Base-by-base conservation (phyloP, 2,888 invertebrate species). In the Stenichneumon culpator region DNA sequence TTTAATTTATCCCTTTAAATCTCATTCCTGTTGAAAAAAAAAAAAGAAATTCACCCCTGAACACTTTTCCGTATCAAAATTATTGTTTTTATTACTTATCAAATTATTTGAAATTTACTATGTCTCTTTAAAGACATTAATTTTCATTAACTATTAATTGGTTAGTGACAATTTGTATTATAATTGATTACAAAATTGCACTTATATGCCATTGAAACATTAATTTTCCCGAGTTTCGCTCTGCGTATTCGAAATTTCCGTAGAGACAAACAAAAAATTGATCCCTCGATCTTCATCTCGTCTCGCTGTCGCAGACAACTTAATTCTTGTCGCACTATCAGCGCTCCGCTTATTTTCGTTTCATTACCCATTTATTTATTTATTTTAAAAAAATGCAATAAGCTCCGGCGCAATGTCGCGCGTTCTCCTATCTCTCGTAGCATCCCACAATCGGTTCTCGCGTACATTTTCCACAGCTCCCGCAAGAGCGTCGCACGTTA, bases 371-470 rank as follows among this genome's bases (percentile, higher is more conserved):
- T 69, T 54, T 70, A 63, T 69, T 54, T 19, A 39, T 47, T 47
- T 47, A 47, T 47, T 47, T 0, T 1, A 14, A 57, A 22, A 47
- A 57, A 22, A 36, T 50, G 50, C 74, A 52, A 72, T 72, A 44
- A 32, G 73, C 50, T 69, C 65, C 70, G 36, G 4, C 6, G 39
- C 60, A 74, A 73, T 85, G 60, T 47, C 54, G 22, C 47, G 65
- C 72, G 11, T 47, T 32, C 63, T 9, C 63, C 67, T 84, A 69
- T 84, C 81, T 81, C 28, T 77, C 44, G 36, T 73, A 68, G 77
- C 68, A 82, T 79, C 82, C 70, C 67, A 60, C 82, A 79, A 85
- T 85, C 82, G 47, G 57, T 67, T 65, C 75, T 47, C 63, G 65
- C 57, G 63, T 78, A 73, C 50, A 69, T 78, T 82, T 79, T 82